Evolutionary conservation across 2,113 vertebrate species (phyloP).

Genomic region (Heptranchias perlo): DNA sequence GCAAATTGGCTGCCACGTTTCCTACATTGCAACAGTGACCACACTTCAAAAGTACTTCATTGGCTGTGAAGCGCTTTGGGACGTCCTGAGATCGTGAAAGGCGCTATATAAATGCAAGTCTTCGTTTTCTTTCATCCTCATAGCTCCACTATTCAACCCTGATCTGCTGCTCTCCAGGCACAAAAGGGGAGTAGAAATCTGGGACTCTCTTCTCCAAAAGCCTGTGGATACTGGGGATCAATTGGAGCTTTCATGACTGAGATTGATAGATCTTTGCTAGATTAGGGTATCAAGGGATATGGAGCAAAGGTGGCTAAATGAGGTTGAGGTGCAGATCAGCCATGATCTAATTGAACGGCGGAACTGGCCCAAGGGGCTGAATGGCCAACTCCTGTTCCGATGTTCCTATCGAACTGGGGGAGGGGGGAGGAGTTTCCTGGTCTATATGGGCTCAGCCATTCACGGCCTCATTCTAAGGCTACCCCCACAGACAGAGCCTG

Average conservation of each 20-base stretch:
- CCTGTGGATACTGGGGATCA: too few species aligned
- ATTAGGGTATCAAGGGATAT: not conserved
- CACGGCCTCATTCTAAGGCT: not conserved
- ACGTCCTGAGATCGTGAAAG: too few species aligned
- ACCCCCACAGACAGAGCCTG: not conserved
- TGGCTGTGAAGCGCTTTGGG: not conserved
- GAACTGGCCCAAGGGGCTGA: not conserved
- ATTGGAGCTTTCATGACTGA: not conserved
- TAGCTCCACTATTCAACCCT: not conserved
- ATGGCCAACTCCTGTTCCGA: not conserved
- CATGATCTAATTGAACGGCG: not conserved
- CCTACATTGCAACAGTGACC: not conserved
- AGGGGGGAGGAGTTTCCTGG: not conserved
- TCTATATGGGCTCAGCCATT: not conserved
- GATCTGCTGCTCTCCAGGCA: not conserved
- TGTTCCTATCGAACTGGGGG: not conserved
- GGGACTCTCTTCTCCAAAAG: too few species aligned
- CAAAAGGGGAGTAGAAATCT: too few species aligned
- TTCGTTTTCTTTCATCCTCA: not conserved
- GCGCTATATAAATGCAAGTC: not conserved
- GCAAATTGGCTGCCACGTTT: too few species aligned
- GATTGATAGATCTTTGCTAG: not conserved
- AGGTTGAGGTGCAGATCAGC: not conserved
- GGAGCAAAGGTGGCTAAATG: not conserved
- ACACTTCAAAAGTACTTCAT: not conserved